A percentile compares a stretch with the other conserved stretches of the same genome.
These are phyloP conservation scores for Eulemur albifrons DNA, from an alignment of 2,797 vertebrate species.

Conservation along the genomic window DNA sequence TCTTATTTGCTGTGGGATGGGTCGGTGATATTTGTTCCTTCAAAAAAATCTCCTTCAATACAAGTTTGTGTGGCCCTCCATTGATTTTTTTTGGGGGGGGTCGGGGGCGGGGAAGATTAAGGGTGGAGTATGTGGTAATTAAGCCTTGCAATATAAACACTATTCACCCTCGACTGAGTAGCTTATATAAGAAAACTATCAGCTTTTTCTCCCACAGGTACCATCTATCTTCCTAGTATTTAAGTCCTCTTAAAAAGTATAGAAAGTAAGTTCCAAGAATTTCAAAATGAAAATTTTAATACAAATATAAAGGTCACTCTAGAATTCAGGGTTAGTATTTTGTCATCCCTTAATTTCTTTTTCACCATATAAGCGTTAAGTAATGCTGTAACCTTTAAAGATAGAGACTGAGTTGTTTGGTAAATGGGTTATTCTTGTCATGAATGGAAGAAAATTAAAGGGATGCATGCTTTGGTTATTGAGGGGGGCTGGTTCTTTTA, in stretches of 20 bases:
- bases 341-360: background rate
- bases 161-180: background rate
- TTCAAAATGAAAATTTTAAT: conserved; percentile 14
- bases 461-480: background rate
- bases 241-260: conserved; percentile 4
- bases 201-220: background rate
- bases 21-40: background rate
- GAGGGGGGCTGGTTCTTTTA: background rate
- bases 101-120: background rate
- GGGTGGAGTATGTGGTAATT: background rate
- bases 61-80: background rate
- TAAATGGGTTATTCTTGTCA: conserved; percentile 43
- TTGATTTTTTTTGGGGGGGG: background rate
- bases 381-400: background rate
- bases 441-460: conserved; percentile 29
- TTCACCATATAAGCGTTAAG: background rate
- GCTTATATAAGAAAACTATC: background rate
- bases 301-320: background rate
- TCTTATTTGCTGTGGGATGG: background rate
- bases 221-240: background rate
- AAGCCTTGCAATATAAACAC: background rate
- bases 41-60: background rate
- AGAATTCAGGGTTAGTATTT: conserved; percentile 38
- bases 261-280: conserved; percentile 34
- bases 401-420: background rate